Evolutionary conservation across 2,113 vertebrate species (phyloP), one percentile per base, ranked within the genome.

Genomic region (Alaudala cheleensis): DNA sequence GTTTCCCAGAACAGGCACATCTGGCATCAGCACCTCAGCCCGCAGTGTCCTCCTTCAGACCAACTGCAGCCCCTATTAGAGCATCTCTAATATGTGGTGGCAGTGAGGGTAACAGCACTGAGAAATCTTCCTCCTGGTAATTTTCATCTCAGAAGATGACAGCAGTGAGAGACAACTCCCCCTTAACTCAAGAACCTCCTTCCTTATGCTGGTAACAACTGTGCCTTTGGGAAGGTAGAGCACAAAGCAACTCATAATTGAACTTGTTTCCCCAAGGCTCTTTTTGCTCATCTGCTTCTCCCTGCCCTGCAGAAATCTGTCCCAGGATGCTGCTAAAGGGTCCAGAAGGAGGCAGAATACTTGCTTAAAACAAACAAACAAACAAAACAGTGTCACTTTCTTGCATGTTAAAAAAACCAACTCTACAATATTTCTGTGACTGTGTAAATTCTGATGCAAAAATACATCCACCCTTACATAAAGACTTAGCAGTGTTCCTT

Each of bases 1-100:
- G 4, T 40, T 49, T 65, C 11, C 50, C n/a, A 47, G 60, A 39
- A 62, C 34, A 54, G 42, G 14, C 14, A 64, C 11, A 29, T 64
- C 40, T 57, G 57, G 6, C 7, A 8, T 6, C 0, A 0, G 12
- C 8, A 40, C 34, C 72, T 67, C 77, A 50, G 22, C 23, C n/a
- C 23, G 24, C 47, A 56, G n/a, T 53, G 31, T 62, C 11, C 37
- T 61, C 61, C 76, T 33, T 12, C 44, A 47, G 33, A 37, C 11
- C 72, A 77, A 67, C 64, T 1, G 4, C 44, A 77, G 29, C 22
- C 25, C 45, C 17, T 1, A 0, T 5, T 1, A 0, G 26, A 25
- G 29, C 51, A 56, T 13, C 20, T 57, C 61, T 21, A 23, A 18
- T 29, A 64, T 3, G 2, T 1, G n/a, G 42, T 26, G 14, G 40